phyloP scores from a whole-genome alignment of 2,113 vertebrate genomes.

The Macroglossus sobrinus region DNA sequence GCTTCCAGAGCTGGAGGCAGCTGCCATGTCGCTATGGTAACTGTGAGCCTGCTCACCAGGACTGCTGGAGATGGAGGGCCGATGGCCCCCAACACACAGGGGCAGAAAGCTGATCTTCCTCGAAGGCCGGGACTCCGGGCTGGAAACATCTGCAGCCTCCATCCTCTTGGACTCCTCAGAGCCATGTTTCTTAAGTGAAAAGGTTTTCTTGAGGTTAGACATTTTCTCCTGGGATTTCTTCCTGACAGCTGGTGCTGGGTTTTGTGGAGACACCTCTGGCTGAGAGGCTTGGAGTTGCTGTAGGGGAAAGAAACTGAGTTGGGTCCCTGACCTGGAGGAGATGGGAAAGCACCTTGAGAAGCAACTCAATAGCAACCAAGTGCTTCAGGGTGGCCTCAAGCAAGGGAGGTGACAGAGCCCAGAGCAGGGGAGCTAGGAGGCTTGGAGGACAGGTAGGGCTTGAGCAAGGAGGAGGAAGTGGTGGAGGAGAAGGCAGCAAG shows the following conservation, averaged over 20 bases:
- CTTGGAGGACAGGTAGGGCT: not conserved
- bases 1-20: not conserved
- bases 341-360: not conserved
- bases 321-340: not conserved
- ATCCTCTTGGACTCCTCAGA: conserved; percentile 53
- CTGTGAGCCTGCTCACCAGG: conserved; percentile 32
- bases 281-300: not conserved
- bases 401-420: not conserved
- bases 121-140: not conserved
- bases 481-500: not conserved
- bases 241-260: rapidly evolving
- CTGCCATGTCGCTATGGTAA: conserved; percentile 20
- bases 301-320: not conserved
- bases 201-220: conserved; percentile 69
- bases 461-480: not conserved
- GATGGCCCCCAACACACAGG: conserved; percentile 40
- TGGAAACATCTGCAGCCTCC: rapidly evolving
- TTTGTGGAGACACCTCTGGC: not conserved
- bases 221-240: conserved; percentile 77
- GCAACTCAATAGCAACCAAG: not conserved
- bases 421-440: not conserved
- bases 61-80: not conserved
- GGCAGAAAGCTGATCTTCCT: conserved; percentile 71
- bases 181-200: conserved; percentile 69
- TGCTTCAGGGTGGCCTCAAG: not conserved